Percentiles rank a stretch among this genome's conserved stretches.
phyloP scores from a whole-genome alignment of 2,113 vertebrate genomes.

The Cynocephalus volans region DNA sequence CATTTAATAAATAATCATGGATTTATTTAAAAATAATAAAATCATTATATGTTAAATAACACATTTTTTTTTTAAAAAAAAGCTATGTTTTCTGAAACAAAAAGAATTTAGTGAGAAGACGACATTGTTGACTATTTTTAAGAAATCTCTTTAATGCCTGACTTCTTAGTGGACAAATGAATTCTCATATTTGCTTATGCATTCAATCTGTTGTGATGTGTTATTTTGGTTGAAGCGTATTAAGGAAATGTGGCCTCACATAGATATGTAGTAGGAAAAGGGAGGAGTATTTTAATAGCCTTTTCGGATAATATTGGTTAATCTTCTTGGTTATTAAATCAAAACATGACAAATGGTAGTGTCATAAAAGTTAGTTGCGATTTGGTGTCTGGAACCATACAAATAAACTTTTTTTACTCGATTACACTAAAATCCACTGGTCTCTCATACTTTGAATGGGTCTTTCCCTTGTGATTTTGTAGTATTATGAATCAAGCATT shows the following conservation, averaged over 20 bases:
- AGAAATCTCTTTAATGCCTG: not conserved
- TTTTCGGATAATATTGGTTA: slow-evolving; percentile 21
- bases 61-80: not conserved
- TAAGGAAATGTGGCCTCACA: not conserved
- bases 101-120: slow-evolving; percentile 7
- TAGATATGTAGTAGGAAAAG: not conserved
- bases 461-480: slow-evolving; percentile 23
- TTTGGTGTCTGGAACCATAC: slow-evolving; percentile 36
- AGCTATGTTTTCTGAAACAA: not conserved
- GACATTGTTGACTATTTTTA: not conserved
- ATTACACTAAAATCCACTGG: not conserved
- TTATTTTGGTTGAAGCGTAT: slow-evolving; percentile 26
- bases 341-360: not conserved
- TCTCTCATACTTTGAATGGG: not conserved
- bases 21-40: slow-evolving; percentile 57
- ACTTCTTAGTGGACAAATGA: slow-evolving; percentile 26
- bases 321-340: slow-evolving; percentile 45
- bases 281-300: not conserved
- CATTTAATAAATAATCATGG: slow-evolving; percentile 35
- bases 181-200: not conserved
- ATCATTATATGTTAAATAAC: slow-evolving; percentile 1
- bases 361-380: not conserved
- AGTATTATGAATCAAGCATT: not conserved
- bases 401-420: not conserved
- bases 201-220: not conserved